Percentiles rank a stretch among this genome's conserved stretches.
phyloP scores from a whole-genome alignment of 2,888 invertebrate species.

The Apodemia mormo region DNA sequence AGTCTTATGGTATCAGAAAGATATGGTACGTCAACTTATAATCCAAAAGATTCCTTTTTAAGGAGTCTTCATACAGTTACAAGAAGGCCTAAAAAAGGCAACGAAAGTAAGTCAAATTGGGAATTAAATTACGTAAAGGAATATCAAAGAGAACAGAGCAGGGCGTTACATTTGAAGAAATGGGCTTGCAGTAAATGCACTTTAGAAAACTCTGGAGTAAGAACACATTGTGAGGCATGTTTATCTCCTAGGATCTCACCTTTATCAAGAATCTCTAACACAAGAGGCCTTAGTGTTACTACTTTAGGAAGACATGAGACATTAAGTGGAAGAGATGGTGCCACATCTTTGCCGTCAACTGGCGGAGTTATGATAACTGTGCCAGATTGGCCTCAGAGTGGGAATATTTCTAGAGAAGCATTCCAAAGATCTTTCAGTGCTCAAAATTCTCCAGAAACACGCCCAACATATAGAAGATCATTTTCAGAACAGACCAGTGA shows the following conservation, averaged over 20 bases:
- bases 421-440: constrained; percentile 69
- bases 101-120: constrained; percentile 75
- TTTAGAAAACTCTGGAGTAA: constrained; percentile 85
- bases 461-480: constrained; percentile 71
- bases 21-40: constrained; percentile 56
- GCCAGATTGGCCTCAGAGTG: constrained; percentile 82
- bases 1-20: constrained; percentile 82
- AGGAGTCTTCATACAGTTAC: constrained; percentile 73
- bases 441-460: constrained; percentile 71
- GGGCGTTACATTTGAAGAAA: constrained; percentile 68
- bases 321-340: constrained; percentile 60
- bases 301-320: constrained; percentile 72
- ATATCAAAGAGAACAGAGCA: constrained; percentile 71
- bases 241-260: constrained; percentile 83
- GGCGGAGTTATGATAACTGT: constrained; percentile 84
- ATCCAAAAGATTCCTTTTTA: constrained; percentile 68
- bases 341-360: constrained; percentile 70
- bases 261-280: constrained; percentile 62
- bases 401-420: constrained; percentile 55
- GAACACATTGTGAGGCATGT: constrained; percentile 88
- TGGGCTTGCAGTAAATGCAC: constrained; percentile 91
- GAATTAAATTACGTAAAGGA: constrained; percentile 74
- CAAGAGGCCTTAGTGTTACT: constrained; percentile 70
- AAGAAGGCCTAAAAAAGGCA: constrained; percentile 70
- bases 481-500: constrained; percentile 74